These are phyloP conservation scores for Sminthurinus aureus DNA, from an alignment of 2,888 invertebrate species.

Conservation along the genomic window DNA sequence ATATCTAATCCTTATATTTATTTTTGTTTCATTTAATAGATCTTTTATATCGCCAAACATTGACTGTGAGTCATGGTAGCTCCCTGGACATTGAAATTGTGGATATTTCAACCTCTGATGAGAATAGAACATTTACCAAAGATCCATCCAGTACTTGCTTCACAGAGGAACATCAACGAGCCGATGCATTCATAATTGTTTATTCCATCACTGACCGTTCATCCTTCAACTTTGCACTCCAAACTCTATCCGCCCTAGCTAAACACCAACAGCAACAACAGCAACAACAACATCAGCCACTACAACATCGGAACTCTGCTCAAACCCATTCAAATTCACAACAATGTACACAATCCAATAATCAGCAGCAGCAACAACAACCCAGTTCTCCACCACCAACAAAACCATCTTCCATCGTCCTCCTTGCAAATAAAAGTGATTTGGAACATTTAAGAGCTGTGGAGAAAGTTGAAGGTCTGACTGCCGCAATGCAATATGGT, in stretches of 20 bases:
- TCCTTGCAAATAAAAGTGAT: slow-evolving; percentile 82
- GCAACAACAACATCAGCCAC: neutral
- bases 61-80: slow-evolving; percentile 73
- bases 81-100: slow-evolving; percentile 80
- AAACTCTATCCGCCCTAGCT: slow-evolving; percentile 64
- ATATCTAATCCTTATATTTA: too few species aligned
- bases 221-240: slow-evolving; percentile 75
- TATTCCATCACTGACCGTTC: slow-evolving; percentile 78
- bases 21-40: slow-evolving; percentile 66
- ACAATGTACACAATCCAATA: neutral
- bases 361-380: neutral
- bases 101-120: slow-evolving; percentile 77
- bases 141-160: slow-evolving; percentile 64
- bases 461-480: slow-evolving; percentile 75
- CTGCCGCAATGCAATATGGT: slow-evolving; percentile 70
- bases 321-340: neutral
- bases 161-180: slow-evolving; percentile 75
- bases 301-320: neutral
- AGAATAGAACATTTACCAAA: slow-evolving; percentile 63
- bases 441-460: slow-evolving; percentile 80
- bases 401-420: slow-evolving; percentile 64
- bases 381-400: slow-evolving; percentile 18
- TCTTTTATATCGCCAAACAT: slow-evolving; percentile 77
- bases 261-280: slow-evolving; percentile 17
- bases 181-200: slow-evolving; percentile 77